Percentiles rank a stretch among this genome's conserved stretches.
Evolutionary conservation across 2,113 vertebrate species (phyloP).

Genomic region (Climacteris rufus): DNA sequence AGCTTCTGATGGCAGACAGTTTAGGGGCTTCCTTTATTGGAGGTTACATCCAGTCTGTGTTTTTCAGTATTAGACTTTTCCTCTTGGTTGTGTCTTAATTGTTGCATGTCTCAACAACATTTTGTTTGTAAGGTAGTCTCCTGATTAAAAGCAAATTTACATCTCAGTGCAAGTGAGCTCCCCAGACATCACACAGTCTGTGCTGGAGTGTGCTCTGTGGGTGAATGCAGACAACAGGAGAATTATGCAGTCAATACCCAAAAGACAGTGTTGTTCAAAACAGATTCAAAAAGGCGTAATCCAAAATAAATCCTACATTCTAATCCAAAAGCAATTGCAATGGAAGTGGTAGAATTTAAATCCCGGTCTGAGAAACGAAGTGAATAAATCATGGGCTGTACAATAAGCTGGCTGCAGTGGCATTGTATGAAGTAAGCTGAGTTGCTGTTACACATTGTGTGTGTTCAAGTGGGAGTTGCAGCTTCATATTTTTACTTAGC

Average conservation of each 20-base stretch:
- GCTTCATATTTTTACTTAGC: neutral
- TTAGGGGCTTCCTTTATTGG: neutral
- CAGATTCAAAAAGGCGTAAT: neutral
- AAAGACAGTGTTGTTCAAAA: neutral
- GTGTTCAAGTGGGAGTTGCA: neutral
- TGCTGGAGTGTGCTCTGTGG: neutral
- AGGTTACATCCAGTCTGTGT: neutral
- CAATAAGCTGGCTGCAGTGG: neutral
- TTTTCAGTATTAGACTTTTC: neutral
- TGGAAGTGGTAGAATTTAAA: neutral
- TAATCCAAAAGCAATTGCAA: neutral
- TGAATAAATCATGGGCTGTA: neutral
- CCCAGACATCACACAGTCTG: neutral
- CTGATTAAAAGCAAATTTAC: neutral
- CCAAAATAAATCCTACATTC: neutral
- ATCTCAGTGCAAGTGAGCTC: neutral
- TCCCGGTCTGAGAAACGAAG: neutral
- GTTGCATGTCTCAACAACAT: neutral
- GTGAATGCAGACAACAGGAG: neutral
- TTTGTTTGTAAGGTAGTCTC: neutral
- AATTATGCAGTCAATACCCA: neutral
- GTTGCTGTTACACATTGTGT: neutral
- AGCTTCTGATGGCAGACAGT: neutral
- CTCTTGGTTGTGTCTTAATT: neutral
- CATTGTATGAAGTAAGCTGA: neutral